phyloP scores from a whole-genome alignment of 2,888 invertebrate species.

The Sturmia bella region DNA sequence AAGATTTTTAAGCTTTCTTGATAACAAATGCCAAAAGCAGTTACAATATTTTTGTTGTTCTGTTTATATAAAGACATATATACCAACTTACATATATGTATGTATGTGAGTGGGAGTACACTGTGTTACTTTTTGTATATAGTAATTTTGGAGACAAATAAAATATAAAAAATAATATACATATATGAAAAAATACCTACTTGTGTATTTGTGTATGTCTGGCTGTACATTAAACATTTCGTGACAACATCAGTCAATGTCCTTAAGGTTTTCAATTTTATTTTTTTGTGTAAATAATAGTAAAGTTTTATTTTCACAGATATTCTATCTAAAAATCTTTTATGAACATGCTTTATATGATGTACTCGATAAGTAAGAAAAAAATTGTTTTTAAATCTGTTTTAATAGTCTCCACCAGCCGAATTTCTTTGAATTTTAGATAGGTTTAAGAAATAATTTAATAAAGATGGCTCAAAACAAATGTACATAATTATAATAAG shows the following conservation, averaged over 20 bases:
- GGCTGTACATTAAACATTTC: constrained; percentile 75
- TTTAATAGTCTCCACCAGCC: background rate
- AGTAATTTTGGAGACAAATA: constrained; percentile 35
- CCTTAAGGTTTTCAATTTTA: constrained; percentile 74
- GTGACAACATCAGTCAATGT: constrained; percentile 78
- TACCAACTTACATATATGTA: too few relatives aligned
- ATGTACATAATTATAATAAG: too few relatives aligned
- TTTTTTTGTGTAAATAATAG: constrained; percentile 44
- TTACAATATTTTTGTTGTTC: constrained; percentile 60
- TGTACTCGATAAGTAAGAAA: background rate
- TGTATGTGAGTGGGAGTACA: background rate
- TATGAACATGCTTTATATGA: background rate
- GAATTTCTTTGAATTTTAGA: background rate
- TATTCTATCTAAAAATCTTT: background rate
- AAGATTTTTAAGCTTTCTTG: constrained; percentile 56
- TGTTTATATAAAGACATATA: too few relatives aligned
- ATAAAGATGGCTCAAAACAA: too few relatives aligned
- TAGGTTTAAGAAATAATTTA: too few relatives aligned
- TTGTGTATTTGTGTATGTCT: too few relatives aligned
- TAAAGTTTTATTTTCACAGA: constrained; percentile 11
- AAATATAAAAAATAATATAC: constrained; percentile 47
- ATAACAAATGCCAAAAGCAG: constrained; percentile 63
- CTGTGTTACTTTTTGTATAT: constrained; percentile 31
- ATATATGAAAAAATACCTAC: constrained; percentile 66
- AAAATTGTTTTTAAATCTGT: background rate